phyloP scores from a whole-genome alignment of 2,797 vertebrate species.

The Aplochiton taeniatus region DNA sequence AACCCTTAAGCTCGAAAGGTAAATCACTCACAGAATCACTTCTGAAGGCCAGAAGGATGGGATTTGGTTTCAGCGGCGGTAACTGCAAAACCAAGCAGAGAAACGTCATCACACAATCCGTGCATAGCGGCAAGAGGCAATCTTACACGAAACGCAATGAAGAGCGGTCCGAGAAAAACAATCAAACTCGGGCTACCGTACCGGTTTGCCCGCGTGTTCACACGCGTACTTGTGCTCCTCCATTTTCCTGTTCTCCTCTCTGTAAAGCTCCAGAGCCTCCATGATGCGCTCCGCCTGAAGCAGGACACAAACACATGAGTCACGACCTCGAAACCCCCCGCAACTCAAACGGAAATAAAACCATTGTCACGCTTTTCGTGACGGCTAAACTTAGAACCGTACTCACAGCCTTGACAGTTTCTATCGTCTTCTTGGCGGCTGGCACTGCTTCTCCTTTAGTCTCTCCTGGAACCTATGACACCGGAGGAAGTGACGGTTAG shows the following conservation, averaged over 20 bases:
- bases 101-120: background rate
- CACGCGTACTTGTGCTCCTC: slow-evolving; percentile 85
- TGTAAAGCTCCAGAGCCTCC: slow-evolving; percentile 92
- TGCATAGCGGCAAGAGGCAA: background rate
- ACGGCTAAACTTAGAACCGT: background rate
- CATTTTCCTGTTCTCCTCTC: slow-evolving; percentile 84
- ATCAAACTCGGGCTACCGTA: slow-evolving; percentile 36
- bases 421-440: slow-evolving; percentile 90
- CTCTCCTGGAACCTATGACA: slow-evolving; percentile 90
- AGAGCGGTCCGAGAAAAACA: too few relatives aligned
- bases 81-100: slow-evolving; percentile 71
- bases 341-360: slow-evolving; percentile 3
- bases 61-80: slow-evolving; percentile 81
- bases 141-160: too few relatives aligned
- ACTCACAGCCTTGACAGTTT: slow-evolving; percentile 96
- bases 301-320: background rate
- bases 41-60: slow-evolving; percentile 87
- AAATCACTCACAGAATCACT: slow-evolving; percentile 86
- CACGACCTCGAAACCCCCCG: background rate
- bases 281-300: slow-evolving; percentile 92
- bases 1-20: too few relatives aligned
- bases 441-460: slow-evolving; percentile 84
- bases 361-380: too few relatives aligned
- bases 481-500: background rate
- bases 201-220: slow-evolving; percentile 86